Conservation (phyloP, 2,888 invertebrate genomes). For the Drosophila testacea region DNA sequence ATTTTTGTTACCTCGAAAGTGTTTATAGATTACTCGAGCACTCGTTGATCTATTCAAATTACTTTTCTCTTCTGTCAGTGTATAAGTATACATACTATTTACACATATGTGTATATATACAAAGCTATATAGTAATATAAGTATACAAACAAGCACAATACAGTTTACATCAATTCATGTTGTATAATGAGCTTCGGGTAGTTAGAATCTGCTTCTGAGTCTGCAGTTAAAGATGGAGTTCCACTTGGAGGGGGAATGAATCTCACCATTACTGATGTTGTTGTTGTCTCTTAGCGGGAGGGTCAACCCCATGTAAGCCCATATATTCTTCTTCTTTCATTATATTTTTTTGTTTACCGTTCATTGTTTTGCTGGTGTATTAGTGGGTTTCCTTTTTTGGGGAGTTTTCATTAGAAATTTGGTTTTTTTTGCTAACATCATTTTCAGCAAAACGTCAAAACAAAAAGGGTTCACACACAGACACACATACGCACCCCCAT, state of each 20-base stretch:
- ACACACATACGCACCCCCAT: constrained; percentile 2
- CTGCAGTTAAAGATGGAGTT: not conserved
- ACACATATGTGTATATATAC: not conserved
- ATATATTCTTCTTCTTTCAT: constrained; percentile 17
- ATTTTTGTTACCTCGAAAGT: no score
- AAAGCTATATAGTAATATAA: constrained; percentile 13
- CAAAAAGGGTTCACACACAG: constrained; percentile 69
- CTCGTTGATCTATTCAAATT: no score
- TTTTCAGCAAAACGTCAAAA: constrained; percentile 66
- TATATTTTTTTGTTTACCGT: not conserved
- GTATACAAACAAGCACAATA: not conserved
- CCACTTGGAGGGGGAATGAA: constrained; percentile 3
- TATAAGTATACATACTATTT: not conserved
- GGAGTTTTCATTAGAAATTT: constrained; percentile 75
- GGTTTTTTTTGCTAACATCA: constrained; percentile 69
- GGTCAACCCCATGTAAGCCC: constrained; percentile 31
- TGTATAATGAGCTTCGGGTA: constrained; percentile 60
- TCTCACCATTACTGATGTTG: not conserved
- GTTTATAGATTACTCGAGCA: no score
- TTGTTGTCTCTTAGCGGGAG: no score
- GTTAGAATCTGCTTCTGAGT: constrained; percentile 10
- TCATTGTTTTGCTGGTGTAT: constrained; percentile 52
- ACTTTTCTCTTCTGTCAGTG: not conserved
- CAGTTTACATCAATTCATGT: constrained; percentile 41
- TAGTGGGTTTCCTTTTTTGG: constrained; percentile 47